phyloP scores from a whole-genome alignment of 2,888 invertebrate species.

The Coecobrya sp. region DNA sequence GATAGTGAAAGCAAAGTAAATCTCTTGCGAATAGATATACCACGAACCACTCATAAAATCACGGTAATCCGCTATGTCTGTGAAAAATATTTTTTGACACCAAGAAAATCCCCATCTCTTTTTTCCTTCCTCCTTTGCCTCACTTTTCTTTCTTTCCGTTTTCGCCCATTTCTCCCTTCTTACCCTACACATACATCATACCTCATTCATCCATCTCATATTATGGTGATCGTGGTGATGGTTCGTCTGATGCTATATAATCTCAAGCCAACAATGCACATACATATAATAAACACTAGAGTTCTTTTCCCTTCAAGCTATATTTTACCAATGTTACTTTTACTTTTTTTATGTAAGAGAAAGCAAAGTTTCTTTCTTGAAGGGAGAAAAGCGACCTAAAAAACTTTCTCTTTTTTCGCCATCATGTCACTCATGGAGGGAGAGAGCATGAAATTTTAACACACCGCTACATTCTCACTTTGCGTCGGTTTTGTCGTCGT shows the following conservation, averaged over 20 bases:
- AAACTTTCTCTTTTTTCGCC: slow-evolving; percentile 58
- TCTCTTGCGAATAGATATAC: slow-evolving; percentile 77
- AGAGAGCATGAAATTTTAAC: slow-evolving; percentile 22
- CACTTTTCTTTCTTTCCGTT: background rate
- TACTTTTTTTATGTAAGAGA: slow-evolving; percentile 50
- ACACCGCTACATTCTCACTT: background rate
- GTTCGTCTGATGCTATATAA: background rate
- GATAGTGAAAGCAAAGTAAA: slow-evolving; percentile 61
- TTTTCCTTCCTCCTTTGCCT: slow-evolving; percentile 36
- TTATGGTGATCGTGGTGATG: slow-evolving; percentile 29
- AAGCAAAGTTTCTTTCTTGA: slow-evolving; percentile 73
- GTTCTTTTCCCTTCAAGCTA: slow-evolving; percentile 56
- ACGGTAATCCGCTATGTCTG: slow-evolving; percentile 79
- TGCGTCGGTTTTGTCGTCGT: background rate
- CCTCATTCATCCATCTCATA: slow-evolving; percentile 36
- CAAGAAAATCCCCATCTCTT: slow-evolving; percentile 64
- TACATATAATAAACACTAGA: background rate
- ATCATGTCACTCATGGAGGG: slow-evolving; percentile 39
- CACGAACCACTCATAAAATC: slow-evolving; percentile 80
- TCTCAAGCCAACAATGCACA: background rate
- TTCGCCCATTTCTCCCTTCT: slow-evolving; percentile 17
- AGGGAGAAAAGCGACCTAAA: slow-evolving; percentile 33
- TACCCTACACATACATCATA: slow-evolving; percentile 47
- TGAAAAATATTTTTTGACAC: slow-evolving; percentile 79
- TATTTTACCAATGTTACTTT: slow-evolving; percentile 67